Percentiles rank a stretch among this genome's conserved stretches.
Evolutionary conservation across 2,113 vertebrate genomes (phyloP).

Genomic region (Thryonomys swinderianus): DNA sequence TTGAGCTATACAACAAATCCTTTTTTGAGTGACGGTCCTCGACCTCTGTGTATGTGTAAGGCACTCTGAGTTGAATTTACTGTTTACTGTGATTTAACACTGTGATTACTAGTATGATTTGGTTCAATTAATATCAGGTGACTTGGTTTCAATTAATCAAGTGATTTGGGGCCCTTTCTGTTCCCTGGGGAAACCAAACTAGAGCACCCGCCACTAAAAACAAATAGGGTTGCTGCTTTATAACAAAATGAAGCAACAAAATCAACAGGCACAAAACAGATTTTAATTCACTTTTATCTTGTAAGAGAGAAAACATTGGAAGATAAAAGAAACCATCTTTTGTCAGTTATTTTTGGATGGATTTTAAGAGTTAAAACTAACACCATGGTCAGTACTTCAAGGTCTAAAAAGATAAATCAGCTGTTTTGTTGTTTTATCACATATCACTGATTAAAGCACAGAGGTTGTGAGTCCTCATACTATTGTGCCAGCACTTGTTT

Average conservation of each 20-base stretch:
- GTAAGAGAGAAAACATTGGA: background rate
- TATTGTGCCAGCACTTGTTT: background rate
- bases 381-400: background rate
- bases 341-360: background rate
- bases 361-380: slow-evolving; percentile 15
- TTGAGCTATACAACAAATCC: background rate
- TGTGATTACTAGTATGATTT: background rate
- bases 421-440: background rate
- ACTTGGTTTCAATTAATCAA: background rate
- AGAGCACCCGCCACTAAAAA: background rate
- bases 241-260: background rate
- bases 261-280: background rate
- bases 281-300: background rate
- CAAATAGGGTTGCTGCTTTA: background rate
- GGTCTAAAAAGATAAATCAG: background rate
- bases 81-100: background rate
- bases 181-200: background rate
- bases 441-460: background rate
- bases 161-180: background rate
- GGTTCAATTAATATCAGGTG: background rate
- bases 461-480: background rate
- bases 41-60: background rate
- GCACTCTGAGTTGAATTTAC: background rate
- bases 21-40: background rate
- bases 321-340: background rate